Conservation (phyloP, 2,797 vertebrate species). For the Selene dorsalis region DNA sequence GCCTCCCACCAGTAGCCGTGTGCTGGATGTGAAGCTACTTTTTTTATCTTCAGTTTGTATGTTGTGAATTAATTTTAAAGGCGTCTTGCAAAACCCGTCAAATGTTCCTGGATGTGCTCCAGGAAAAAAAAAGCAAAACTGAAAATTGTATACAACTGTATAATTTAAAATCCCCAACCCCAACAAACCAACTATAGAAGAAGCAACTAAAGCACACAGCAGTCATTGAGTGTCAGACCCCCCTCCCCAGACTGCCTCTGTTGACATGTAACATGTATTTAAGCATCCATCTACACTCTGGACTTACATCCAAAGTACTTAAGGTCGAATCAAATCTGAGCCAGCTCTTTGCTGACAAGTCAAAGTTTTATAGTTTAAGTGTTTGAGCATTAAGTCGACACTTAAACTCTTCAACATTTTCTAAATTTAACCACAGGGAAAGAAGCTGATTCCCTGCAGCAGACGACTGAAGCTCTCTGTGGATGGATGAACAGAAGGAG, state of each 20-base stretch:
- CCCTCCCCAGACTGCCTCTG: slow-evolving; percentile 38
- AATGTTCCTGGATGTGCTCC: slow-evolving; percentile 73
- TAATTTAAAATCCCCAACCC: slow-evolving; percentile 79
- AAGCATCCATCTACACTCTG: slow-evolving; percentile 46
- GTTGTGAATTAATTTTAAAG: slow-evolving; percentile 12
- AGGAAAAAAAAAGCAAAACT: slow-evolving; percentile 86
- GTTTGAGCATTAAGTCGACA: slow-evolving; percentile 28
- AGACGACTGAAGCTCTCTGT: slow-evolving; percentile 24
- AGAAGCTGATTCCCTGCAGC: slow-evolving; percentile 53
- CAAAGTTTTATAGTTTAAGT: slow-evolving; percentile 23
- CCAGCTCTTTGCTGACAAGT: slow-evolving; percentile 5
- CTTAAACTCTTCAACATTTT: neutral
- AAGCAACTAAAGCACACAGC: slow-evolving; percentile 79
- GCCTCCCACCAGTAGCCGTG: neutral
- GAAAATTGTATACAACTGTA: slow-evolving; percentile 87
- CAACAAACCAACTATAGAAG: slow-evolving; percentile 76
- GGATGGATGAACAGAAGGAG: slow-evolving; percentile 43
- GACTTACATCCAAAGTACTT: slow-evolving; percentile 37
- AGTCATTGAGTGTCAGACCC: slow-evolving; percentile 61
- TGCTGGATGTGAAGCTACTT: slow-evolving; percentile 31
- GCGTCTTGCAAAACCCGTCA: slow-evolving; percentile 23
- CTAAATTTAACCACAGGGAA: slow-evolving; percentile 37
- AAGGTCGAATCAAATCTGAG: slow-evolving; percentile 35
- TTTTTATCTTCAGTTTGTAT: slow-evolving; percentile 15
- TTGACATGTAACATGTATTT: slow-evolving; percentile 63